Percentiles rank a stretch among this genome's conserved stretches.
Evolutionary conservation across 2,797 vertebrate species (phyloP).

Genomic region (Coendou prehensilis): DNA sequence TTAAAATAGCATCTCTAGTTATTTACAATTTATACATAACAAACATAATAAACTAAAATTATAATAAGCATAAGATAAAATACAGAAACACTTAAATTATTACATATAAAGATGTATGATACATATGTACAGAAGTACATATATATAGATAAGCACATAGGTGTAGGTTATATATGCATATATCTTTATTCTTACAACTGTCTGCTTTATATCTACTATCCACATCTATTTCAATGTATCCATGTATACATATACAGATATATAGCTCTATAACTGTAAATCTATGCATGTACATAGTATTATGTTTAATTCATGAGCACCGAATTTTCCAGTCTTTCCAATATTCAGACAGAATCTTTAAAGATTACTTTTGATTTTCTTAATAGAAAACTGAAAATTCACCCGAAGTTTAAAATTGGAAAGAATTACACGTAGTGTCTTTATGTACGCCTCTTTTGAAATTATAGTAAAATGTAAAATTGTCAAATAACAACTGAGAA

Average conservation of each 20-base stretch:
- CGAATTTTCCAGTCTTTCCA: slow-evolving; percentile 35
- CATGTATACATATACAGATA: too few species aligned
- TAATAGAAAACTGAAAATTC: slow-evolving; percentile 60
- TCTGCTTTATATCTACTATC: background rate
- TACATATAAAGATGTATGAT: background rate
- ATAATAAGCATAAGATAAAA: background rate
- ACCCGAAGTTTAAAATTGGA: slow-evolving; percentile 27
- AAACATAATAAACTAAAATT: slow-evolving; percentile 17
- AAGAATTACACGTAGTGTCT: background rate
- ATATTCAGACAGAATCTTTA: slow-evolving; percentile 60
- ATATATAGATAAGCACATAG: background rate
- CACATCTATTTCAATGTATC: background rate
- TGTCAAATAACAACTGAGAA: slow-evolving; percentile 35
- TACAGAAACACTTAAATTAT: background rate
- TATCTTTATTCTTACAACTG: background rate
- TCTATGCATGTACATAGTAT: background rate
- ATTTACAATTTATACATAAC: slow-evolving; percentile 29
- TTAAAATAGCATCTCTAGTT: slow-evolving; percentile 47
- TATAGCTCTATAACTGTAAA: background rate
- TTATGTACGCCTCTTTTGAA: background rate
- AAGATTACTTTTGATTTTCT: slow-evolving; percentile 50
- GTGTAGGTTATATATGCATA: background rate
- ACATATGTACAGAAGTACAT: background rate
- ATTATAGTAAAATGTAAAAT: slow-evolving; percentile 18
- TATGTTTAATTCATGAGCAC: slow-evolving; percentile 23